Base-by-base conservation (phyloP, 37 sponge, comb jelly and placozoan genomes). In the Mnemiopsis leidyi region DNA sequence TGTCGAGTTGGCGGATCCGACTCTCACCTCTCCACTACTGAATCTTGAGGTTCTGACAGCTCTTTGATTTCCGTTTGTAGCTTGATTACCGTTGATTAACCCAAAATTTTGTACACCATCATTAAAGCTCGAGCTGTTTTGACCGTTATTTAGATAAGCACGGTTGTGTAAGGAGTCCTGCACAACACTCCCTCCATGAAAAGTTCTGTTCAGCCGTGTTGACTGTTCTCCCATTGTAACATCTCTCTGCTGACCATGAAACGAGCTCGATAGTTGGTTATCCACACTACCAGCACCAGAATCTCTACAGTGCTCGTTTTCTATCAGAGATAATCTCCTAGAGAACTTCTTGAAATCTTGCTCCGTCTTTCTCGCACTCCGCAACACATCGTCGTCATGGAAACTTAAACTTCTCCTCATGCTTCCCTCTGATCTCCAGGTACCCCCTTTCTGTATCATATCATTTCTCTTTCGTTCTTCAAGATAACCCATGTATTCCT, bases 261-360 rank as follows among this genome's bases (percentile, higher is more conserved):
- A 48, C 13, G 13, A 48, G 13, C 61, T 48, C 61, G 61, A 48
- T 18, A 18, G 5, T 48, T 13, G 61, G 13, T 48, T 48, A 48
- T 48, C 61, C 5, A 48, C 5, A 48, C 61, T 48, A 48, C 61
- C 61, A 48, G 13, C 13, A 5, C 61, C 61, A 18, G 5, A 13
- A 13, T 13, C 61, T 20, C 68, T 67, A 20, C 68, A 21, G n/a
- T n/a, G 3, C 30, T 71, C 75, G 2, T 29, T n/a, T 71, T 71
- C 75, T 5, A 71, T 71, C n/a, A 29, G 75, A 7, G 75, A 71
- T 25, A 71, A 71, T 28, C 75, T 71, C 75, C 75, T 71, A 25
- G 25, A 29, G 5, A 71, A 29, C 21, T 3, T 71, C 75, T 71
- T 25, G 3, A 71, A 71, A 71, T 71, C 75, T 28, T 28, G 25